These are phyloP conservation scores for Eubasilissa splendida DNA, from an alignment of 2,888 invertebrate genomes.

Conservation along the genomic window DNA sequence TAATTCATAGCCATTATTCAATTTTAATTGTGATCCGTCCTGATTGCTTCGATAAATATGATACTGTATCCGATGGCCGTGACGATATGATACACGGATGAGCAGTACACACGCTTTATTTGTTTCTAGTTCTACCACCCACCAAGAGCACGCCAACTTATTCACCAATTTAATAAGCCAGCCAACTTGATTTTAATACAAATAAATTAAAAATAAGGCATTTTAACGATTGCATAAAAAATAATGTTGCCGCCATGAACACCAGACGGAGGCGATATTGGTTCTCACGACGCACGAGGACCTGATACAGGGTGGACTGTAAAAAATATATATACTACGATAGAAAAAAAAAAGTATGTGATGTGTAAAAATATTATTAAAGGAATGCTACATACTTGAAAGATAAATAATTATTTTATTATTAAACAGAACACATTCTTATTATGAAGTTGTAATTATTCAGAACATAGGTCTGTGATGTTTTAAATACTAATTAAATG, in stretches of 20 bases:
- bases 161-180: not conserved
- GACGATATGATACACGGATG: not conserved
- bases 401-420: too few relatives aligned
- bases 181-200: conserved; percentile 4
- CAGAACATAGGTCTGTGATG: too few relatives aligned
- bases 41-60: not conserved
- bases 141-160: not conserved
- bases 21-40: too few relatives aligned
- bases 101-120: not conserved
- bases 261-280: conserved; percentile 15
- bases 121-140: conserved; percentile 26
- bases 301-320: not conserved
- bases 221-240: conserved; percentile 37
- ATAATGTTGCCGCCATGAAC: conserved; percentile 28
- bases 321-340: not conserved
- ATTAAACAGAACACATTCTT: too few relatives aligned
- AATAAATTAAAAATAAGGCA: conserved; percentile 12
- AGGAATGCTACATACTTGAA: too few relatives aligned
- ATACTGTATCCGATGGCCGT: not conserved
- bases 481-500: too few relatives aligned
- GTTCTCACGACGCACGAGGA: conserved; percentile 20
- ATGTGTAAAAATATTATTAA: too few relatives aligned
- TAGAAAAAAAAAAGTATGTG: too few relatives aligned
- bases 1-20: too few relatives aligned
- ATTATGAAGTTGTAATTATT: too few relatives aligned